These are phyloP conservation scores for Cariama cristata DNA, from an alignment of 2,113 vertebrate species.

Conservation along the genomic window DNA sequence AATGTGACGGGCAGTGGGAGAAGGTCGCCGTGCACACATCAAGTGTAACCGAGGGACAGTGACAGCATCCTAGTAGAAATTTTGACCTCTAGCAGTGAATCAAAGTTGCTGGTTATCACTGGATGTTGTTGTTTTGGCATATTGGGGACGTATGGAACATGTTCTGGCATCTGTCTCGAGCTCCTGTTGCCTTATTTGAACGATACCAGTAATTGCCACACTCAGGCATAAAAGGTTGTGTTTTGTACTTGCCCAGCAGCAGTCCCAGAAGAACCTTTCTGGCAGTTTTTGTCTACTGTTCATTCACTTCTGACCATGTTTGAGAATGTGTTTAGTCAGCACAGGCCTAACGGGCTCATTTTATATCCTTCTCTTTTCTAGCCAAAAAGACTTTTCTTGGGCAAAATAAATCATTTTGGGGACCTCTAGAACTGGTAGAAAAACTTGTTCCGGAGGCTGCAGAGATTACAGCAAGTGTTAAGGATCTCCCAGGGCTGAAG, in stretches of 20 bases:
- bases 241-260: background rate
- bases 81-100: background rate
- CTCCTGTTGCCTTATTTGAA: background rate
- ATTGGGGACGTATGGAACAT: background rate
- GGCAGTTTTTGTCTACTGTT: background rate
- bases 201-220: background rate
- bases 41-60: no score
- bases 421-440: slow-evolving; percentile 96
- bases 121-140: background rate
- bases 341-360: fast-evolving
- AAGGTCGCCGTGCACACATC: fast-evolving
- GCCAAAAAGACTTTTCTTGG: slow-evolving; percentile 98
- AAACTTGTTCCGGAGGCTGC: slow-evolving; percentile 96
- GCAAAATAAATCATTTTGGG: slow-evolving; percentile 99
- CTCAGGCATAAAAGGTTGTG: fast-evolving
- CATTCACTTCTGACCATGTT: background rate
- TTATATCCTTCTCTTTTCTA: slow-evolving; percentile 24
- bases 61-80: background rate
- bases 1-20: no score
- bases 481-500: slow-evolving; percentile 97
- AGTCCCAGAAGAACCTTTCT: background rate
- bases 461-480: slow-evolving; percentile 97
- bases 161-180: background rate
- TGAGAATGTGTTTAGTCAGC: background rate
- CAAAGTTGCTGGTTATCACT: background rate